A percentile compares a stretch with the other conserved stretches of the same genome.
Conservation (phyloP, 1,140 invertebrate species). For the Rhyacophila brunnea region DNA sequence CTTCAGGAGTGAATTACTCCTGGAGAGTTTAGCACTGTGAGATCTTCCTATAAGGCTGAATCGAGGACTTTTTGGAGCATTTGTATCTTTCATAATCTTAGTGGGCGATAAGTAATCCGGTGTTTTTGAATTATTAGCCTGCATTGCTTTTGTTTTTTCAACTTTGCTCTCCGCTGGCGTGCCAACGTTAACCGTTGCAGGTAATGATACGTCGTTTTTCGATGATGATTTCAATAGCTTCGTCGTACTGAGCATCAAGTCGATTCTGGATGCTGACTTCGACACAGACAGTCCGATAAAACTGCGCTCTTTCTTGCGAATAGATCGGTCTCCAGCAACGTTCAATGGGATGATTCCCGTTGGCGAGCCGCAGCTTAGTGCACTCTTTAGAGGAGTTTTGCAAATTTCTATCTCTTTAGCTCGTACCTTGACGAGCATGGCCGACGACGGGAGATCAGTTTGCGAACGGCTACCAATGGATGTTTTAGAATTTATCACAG, state of each 20-base stretch:
- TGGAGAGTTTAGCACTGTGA: conserved; percentile 68
- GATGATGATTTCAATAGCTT: conserved; percentile 40
- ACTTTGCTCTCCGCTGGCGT: conserved; percentile 44
- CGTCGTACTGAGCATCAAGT: conserved; percentile 35
- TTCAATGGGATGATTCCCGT: conserved; percentile 35
- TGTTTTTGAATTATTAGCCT: conserved; percentile 45
- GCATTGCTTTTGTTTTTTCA: conserved; percentile 59
- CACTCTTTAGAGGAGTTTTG: conserved; percentile 27
- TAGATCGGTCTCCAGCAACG: conserved; percentile 26
- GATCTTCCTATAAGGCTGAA: conserved; percentile 65
- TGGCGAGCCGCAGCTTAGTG: conserved; percentile 18
- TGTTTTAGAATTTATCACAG: not conserved
- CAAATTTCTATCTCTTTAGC: conserved; percentile 32
- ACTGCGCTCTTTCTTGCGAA: conserved; percentile 42
- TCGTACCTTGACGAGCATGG: conserved; percentile 26
- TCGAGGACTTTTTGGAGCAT: conserved; percentile 53
- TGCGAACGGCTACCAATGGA: conserved; percentile 16
- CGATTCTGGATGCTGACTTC: conserved; percentile 37
- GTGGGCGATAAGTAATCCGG: conserved; percentile 26
- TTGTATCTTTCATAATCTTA: conserved; percentile 47
- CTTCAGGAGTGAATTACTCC: conserved; percentile 60
- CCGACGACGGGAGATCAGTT: conserved; percentile 15
- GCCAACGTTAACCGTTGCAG: conserved; percentile 45
- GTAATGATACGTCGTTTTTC: conserved; percentile 50
- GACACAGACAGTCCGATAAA: conserved; percentile 34